Evolutionary conservation across 2,113 vertebrate species (phyloP), one percentile per base, ranked within the genome.

Genomic region (Cephalopterus ornatus): DNA sequence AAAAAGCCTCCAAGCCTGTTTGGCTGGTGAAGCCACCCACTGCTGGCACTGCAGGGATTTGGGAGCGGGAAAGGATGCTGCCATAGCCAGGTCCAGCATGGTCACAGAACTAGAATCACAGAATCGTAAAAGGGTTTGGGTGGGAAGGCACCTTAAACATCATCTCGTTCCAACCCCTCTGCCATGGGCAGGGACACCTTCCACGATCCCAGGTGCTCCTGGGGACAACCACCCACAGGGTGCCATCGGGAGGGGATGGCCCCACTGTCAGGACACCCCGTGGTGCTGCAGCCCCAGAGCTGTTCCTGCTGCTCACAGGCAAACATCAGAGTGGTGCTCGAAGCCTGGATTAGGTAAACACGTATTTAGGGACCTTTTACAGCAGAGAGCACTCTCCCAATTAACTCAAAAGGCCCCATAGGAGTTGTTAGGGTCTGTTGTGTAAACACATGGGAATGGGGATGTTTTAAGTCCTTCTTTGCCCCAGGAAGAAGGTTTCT

Each of bases 301-400:
- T 66, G 19, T 39, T 44, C 19, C 59, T 86, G 76, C 47, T 73
- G 61, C 62, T 73, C 68, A 77, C 71, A 70, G 88, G 65, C 66
- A 80, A 61, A 76, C 44, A 47, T 44, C 75, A 70, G 82, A 96
- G 73, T 8, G 1, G 35, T 89, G 91, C 95, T 95, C 83, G 90
- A 68, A 93, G 87, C 24, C 70, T 95, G 95, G 94, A 96, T 97
- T 93, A 86, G 88, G 82, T 86, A 97, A 97, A 97, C 89, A 97
- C 21, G 6, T 93, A 96, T 91, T 97, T 94, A 93, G 96, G 94
- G 97, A 97, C 93, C 93, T 98, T 97, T 97, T 93, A 97, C 72
- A 97, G 94, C 95, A 96, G 80, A 93, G 83, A 97, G 73, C 92
- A 97, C 82, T 59, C 90, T 96, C 92, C 93, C 97, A 93, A 91